phyloP scores from a whole-genome alignment of 2,113 vertebrate species.

The Suricata suricatta region DNA sequence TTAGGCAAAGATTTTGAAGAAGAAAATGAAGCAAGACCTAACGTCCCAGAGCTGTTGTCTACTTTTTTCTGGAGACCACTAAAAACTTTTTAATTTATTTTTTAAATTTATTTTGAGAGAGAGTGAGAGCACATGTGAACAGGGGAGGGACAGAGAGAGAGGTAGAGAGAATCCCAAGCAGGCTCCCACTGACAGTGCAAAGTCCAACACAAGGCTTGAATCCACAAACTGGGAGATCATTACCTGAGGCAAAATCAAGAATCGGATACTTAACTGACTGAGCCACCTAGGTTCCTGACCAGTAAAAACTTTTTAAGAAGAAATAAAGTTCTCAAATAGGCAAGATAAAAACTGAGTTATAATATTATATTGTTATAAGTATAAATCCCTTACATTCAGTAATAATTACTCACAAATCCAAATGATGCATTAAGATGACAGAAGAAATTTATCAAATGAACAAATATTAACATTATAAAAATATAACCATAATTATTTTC shows the following conservation, averaged over 20 bases:
- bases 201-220: too few relatives aligned
- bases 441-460: background rate
- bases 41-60: background rate
- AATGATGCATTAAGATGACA: background rate
- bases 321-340: background rate
- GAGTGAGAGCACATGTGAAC: too few relatives aligned
- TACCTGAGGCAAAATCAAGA: too few relatives aligned
- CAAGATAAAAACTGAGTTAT: background rate
- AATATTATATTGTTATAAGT: background rate
- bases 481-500: background rate
- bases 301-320: background rate
- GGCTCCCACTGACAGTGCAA: too few relatives aligned
- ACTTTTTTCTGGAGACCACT: background rate
- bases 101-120: too few relatives aligned
- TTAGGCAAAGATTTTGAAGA: background rate
- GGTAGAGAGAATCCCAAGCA: too few relatives aligned
- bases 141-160: too few relatives aligned
- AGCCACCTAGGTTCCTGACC: background rate
- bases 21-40: background rate
- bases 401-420: background rate
- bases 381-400: background rate
- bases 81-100: background rate
- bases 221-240: too few relatives aligned
- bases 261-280: too few relatives aligned
- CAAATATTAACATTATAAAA: conserved; percentile 16